phyloP scores from a whole-genome alignment of 2,797 vertebrate genomes.

The Leptodactylus fallax region DNA sequence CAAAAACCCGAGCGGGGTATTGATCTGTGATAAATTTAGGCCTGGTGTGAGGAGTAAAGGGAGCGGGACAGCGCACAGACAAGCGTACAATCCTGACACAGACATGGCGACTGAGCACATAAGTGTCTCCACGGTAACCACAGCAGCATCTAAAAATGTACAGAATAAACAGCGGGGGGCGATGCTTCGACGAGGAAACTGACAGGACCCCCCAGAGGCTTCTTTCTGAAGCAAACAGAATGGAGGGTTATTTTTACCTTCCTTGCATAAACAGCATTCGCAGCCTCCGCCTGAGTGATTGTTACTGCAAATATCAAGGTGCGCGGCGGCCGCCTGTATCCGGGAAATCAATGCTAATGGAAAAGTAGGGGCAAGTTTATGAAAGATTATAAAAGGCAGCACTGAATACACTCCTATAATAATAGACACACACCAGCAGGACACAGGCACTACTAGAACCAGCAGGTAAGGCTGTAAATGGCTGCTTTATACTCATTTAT shows the following conservation, averaged over 20 bases:
- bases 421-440: too few relatives aligned
- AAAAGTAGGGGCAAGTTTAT: background rate
- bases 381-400: background rate
- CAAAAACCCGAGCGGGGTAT: background rate
- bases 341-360: background rate
- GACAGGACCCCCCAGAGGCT: constrained; percentile 45
- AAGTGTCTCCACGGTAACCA: constrained; percentile 49
- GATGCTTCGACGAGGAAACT: constrained; percentile 41
- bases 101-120: constrained; percentile 19
- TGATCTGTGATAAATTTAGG: constrained; percentile 11
- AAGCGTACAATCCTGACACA: constrained; percentile 14
- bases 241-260: constrained; percentile 55
- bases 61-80: background rate
- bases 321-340: background rate
- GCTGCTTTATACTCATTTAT: too few relatives aligned
- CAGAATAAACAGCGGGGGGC: constrained; percentile 32
- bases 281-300: constrained; percentile 5
- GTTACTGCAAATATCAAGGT: constrained; percentile 36
- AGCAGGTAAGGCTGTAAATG: too few relatives aligned
- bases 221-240: constrained; percentile 14
- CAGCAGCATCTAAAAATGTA: constrained; percentile 52
- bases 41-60: background rate
- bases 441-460: too few relatives aligned
- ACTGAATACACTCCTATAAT: too few relatives aligned
- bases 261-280: constrained; percentile 15